A percentile compares a stretch with the other conserved stretches of the same genome.
phyloP scores from a whole-genome alignment of 35 echinoderm and acorn worm genomes.

The Ophiothrix spiculata region DNA sequence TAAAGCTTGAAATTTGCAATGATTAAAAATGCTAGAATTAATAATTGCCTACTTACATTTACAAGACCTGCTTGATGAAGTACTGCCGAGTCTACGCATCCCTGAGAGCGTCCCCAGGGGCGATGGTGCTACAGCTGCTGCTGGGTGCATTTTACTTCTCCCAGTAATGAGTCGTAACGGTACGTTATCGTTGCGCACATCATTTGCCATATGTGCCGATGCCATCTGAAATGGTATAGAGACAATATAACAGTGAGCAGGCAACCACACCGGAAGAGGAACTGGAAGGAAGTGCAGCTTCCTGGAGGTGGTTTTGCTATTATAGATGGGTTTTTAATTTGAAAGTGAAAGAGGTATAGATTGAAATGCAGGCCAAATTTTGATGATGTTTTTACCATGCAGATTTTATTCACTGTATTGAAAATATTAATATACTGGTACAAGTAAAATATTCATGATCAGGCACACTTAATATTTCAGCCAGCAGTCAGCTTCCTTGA shows the following conservation, averaged over 20 bases:
- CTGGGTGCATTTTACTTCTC: constrained; percentile 5
- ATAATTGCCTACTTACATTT: not conserved
- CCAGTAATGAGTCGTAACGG: not conserved
- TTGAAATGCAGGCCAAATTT: too few relatives aligned
- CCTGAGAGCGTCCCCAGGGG: not conserved
- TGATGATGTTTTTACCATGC: too few relatives aligned
- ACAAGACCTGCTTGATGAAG: not conserved
- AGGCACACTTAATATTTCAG: too few relatives aligned
- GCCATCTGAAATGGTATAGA: not conserved
- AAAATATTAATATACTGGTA: too few relatives aligned
- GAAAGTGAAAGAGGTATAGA: too few relatives aligned
- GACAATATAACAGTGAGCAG: not conserved
- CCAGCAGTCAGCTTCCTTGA: too few relatives aligned
- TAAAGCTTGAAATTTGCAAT: too few relatives aligned
- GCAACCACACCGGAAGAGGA: not conserved
- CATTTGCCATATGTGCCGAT: not conserved
- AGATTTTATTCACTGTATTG: too few relatives aligned
- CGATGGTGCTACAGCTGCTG: not conserved
- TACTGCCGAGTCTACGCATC: not conserved
- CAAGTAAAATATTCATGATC: too few relatives aligned
- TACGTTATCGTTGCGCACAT: not conserved
- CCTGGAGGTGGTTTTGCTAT: too few relatives aligned
- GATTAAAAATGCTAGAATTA: too few relatives aligned
- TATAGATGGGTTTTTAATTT: too few relatives aligned
- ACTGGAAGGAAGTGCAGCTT: not conserved